A percentile compares a stretch with the other conserved stretches of the same genome.
phyloP scores from a whole-genome alignment of 2,888 invertebrate genomes.

The Calameuta pallipes region DNA sequence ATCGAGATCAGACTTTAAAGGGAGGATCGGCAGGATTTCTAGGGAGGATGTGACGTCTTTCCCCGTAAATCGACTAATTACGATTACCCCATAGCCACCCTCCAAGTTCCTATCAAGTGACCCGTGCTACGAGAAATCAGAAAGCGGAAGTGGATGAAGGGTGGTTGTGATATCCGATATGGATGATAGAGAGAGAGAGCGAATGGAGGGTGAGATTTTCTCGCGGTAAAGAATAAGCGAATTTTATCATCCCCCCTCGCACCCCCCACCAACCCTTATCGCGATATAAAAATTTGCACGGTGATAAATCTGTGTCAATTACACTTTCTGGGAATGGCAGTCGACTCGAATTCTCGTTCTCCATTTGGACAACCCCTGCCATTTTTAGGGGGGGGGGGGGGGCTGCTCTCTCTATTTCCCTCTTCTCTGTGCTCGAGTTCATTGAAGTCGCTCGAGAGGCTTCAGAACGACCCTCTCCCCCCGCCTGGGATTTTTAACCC shows the following conservation, averaged over 20 bases:
- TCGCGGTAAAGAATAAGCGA: neutral
- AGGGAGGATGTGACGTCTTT: neutral
- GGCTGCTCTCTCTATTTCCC: constrained; percentile 24
- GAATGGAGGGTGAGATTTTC: neutral
- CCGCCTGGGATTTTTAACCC: constrained; percentile 25
- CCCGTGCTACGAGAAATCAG: neutral
- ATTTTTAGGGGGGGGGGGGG: neutral
- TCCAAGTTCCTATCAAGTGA: neutral
- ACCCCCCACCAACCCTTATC: neutral
- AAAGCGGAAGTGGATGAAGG: neutral
- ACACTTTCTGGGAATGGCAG: constrained; percentile 42
- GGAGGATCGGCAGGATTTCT: neutral
- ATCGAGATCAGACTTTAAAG: neutral
- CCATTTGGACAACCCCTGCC: constrained; percentile 11
- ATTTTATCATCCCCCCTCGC: neutral
- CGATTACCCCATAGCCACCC: neutral
- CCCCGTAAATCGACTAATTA: neutral
- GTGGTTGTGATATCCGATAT: neutral
- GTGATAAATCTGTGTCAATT: constrained; percentile 49
- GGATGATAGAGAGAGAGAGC: neutral
- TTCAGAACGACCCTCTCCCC: constrained; percentile 28
- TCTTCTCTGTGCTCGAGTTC: constrained; percentile 36
- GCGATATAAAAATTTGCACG: constrained; percentile 14
- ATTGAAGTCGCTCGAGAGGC: constrained; percentile 48
- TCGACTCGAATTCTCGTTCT: constrained; percentile 32